These are phyloP conservation scores for Noctua fimbriata DNA, from an alignment of 2,888 invertebrate genomes.

Conservation along the genomic window DNA sequence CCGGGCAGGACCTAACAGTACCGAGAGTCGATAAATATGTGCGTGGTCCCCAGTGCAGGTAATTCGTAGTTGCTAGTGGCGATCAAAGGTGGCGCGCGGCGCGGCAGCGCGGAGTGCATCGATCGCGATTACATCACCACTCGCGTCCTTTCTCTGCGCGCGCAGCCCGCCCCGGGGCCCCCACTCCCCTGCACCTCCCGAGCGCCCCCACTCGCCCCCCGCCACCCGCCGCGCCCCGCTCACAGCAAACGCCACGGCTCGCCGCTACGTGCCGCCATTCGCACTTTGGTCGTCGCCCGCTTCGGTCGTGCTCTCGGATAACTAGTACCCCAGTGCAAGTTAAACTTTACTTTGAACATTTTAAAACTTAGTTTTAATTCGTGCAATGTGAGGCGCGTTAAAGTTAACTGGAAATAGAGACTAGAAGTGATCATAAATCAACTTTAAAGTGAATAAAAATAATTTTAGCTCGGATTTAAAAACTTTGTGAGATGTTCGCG, in stretches of 20 bases:
- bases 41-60: slow-evolving; percentile 42
- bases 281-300: slow-evolving; percentile 83
- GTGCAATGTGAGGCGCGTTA: slow-evolving; percentile 65
- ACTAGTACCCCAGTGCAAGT: slow-evolving; percentile 77
- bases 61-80: slow-evolving; percentile 42
- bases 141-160: slow-evolving; percentile 89
- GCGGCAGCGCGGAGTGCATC: slow-evolving; percentile 84
- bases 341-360: slow-evolving; percentile 77
- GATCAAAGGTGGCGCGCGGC: slow-evolving; percentile 67
- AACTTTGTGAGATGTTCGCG: slow-evolving; percentile 81
- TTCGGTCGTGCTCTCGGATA: slow-evolving; percentile 77
- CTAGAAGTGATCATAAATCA: slow-evolving; percentile 73
- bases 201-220: slow-evolving; percentile 79
- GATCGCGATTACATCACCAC: slow-evolving; percentile 90
- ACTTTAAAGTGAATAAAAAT: slow-evolving; percentile 74
- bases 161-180: slow-evolving; percentile 81
- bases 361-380: slow-evolving; percentile 73
- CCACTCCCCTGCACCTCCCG: slow-evolving; percentile 69
- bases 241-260: slow-evolving; percentile 78
- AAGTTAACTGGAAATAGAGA: slow-evolving; percentile 65
- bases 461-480: slow-evolving; percentile 60
- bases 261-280: slow-evolving; percentile 85
- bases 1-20: slow-evolving; percentile 20
- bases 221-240: slow-evolving; percentile 75
- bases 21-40: slow-evolving; percentile 27